Conservation (phyloP, 2,888 invertebrate species). For the Junonia oenone region DNA sequence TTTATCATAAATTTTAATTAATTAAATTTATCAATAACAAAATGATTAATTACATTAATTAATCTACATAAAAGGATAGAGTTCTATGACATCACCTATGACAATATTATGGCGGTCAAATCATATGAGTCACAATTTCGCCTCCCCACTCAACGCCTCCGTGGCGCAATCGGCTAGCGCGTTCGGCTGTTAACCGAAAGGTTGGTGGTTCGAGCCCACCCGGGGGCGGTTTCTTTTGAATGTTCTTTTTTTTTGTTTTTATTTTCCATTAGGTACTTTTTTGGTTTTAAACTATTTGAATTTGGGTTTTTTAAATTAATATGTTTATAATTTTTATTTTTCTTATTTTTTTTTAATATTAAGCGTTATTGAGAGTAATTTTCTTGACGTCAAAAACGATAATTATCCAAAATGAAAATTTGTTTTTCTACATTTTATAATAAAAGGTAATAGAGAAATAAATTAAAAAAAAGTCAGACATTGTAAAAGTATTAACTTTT, state of each 20-base stretch:
- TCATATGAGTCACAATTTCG: neutral
- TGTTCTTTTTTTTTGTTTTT: neutral
- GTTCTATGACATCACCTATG: neutral
- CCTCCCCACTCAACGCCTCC: slow-evolving; percentile 74
- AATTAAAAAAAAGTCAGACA: too few relatives aligned
- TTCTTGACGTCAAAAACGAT: too few relatives aligned
- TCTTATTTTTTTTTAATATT: too few relatives aligned
- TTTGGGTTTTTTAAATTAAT: too few relatives aligned
- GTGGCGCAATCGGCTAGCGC: slow-evolving; percentile 98
- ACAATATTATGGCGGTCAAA: neutral
- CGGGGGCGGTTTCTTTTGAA: slow-evolving; percentile 83
- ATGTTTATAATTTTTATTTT: too few relatives aligned
- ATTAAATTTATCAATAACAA: too few relatives aligned
- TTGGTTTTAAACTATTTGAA: neutral
- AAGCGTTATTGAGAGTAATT: too few relatives aligned
- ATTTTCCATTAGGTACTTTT: neutral
- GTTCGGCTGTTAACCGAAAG: slow-evolving; percentile 99
- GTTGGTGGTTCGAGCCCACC: slow-evolving; percentile 99
- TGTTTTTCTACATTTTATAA: too few relatives aligned
- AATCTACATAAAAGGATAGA: neutral
- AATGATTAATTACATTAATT: neutral
- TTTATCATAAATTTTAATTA: too few relatives aligned
- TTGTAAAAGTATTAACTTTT: too few relatives aligned
- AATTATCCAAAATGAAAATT: too few relatives aligned
- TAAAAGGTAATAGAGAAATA: too few relatives aligned